Conservation (phyloP, 2,113 vertebrate genomes). For the Marcusenius ussheri region DNA sequence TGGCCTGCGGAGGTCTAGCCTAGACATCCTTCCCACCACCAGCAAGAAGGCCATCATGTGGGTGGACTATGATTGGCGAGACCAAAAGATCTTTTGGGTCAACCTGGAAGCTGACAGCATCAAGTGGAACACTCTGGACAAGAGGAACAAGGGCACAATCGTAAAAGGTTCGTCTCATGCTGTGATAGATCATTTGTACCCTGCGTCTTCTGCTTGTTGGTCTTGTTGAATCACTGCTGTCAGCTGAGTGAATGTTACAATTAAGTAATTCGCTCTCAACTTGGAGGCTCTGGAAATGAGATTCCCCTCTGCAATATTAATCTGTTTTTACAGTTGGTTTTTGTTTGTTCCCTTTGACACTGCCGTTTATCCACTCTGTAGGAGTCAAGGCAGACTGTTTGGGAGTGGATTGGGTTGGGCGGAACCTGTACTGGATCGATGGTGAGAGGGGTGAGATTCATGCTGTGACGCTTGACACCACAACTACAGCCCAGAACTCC, state of each 20-base stretch:
- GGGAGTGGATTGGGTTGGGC: slow-evolving; percentile 82
- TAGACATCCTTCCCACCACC: slow-evolving; percentile 57
- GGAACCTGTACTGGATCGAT: slow-evolving; percentile 85
- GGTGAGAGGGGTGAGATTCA: slow-evolving; percentile 64
- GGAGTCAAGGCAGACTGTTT: slow-evolving; percentile 73
- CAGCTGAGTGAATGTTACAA: neutral
- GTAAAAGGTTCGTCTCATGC: slow-evolving; percentile 63
- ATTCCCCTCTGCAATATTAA: neutral
- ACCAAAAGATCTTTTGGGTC: slow-evolving; percentile 77
- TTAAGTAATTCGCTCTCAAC: neutral
- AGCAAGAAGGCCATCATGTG: slow-evolving; percentile 67
- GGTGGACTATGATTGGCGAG: slow-evolving; percentile 75
- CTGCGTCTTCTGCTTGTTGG: neutral
- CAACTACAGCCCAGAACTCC: slow-evolving; percentile 50
- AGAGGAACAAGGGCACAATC: slow-evolving; percentile 64
- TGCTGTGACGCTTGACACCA: slow-evolving; percentile 55
- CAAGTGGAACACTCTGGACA: slow-evolving; percentile 69
- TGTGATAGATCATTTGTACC: neutral
- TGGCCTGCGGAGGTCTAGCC: slow-evolving; percentile 61
- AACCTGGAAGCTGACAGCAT: slow-evolving; percentile 67
- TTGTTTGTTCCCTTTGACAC: neutral
- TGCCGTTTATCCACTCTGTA: slow-evolving; percentile 35
- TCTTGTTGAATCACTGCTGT: neutral
- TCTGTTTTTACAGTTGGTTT: neutral
- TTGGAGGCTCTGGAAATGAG: neutral